Evolutionary conservation across 2,113 vertebrate genomes (phyloP), one percentile per base, ranked within the genome.

Genomic region (Aphelocoma coerulescens): DNA sequence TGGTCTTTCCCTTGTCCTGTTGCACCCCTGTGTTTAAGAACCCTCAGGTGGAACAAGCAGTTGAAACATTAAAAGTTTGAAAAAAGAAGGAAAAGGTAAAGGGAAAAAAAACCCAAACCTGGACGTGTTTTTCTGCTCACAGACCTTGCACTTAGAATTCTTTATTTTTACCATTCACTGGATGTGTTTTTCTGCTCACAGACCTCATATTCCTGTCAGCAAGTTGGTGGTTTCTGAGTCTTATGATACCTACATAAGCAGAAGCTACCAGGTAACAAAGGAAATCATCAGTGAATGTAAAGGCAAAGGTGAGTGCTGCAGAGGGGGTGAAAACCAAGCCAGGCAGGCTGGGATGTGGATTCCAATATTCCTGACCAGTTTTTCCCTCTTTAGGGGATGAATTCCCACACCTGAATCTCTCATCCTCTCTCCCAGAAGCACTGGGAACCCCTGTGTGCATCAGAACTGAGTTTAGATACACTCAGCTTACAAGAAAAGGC

Each of bases 231-330:
- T 98, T 96, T 99, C 99, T 1, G 99, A 99, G 96, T 98, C 99
- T 26, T 99, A 99, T 9, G 99, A 99, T 44, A 98, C 98, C 1
- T 99, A 99, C 86, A 99, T 99, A 97, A 99, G 98, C 87, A 98
- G 99, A 93, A 99, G 99, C 97, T 99, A 98, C 98, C 99, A 99
- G 97, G 99, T 99, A 67, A 99, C 99, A 4, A 98, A 99, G 94
- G 99, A 99, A 95, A 99, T 99, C 94, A 98, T 99, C 95, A 96
- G 98, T 43, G 99, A 99, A 97, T 99, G 99, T 98, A 99, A 99
- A 97, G 98, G 97, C 94, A 98, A 99, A 97, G 99, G 99, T 99
- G 97, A 92, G 98, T 83, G 58, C 28, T 37, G 6, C 57, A 58
- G 9, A n/a, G 41, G 3, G 43, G 17, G 2, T 32, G 49, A 21